Conservation (phyloP, 2,888 invertebrate genomes). For the Antheraea yamamai region DNA sequence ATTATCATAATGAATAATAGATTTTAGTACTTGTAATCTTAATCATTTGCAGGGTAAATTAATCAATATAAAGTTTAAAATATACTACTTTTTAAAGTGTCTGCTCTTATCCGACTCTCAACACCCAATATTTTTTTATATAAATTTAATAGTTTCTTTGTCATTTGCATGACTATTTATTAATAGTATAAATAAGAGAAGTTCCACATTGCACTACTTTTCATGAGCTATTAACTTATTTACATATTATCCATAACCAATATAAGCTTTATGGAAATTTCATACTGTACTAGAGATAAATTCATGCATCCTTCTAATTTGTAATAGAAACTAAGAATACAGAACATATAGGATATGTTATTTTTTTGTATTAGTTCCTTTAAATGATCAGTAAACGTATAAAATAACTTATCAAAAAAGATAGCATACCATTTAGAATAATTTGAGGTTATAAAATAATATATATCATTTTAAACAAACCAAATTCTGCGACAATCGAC, state of each 20-base stretch:
- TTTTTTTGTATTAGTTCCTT: not conserved
- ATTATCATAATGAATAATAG: not conserved
- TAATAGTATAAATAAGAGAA: not conserved
- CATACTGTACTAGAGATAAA: too few species aligned
- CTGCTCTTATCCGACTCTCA: not conserved
- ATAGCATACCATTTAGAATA: not conserved
- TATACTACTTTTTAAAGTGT: not conserved
- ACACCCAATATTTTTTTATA: not conserved
- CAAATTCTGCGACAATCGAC: slow-evolving; percentile 96
- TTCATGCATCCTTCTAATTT: too few species aligned
- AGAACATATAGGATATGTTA: not conserved
- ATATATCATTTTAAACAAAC: too few species aligned
- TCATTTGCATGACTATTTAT: not conserved
- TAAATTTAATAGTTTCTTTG: not conserved
- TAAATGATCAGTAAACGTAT: not conserved
- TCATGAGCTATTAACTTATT: not conserved
- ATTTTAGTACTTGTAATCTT: not conserved
- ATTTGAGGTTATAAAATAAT: slow-evolving; percentile 32
- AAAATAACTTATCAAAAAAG: too few species aligned
- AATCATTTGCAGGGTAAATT: not conserved
- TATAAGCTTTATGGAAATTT: too few species aligned
- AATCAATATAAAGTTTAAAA: not conserved
- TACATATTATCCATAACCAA: too few species aligned
- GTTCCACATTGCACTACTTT: not conserved
- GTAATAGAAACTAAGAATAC: too few species aligned